A percentile compares a stretch with the other conserved stretches of the same genome.
These are phyloP conservation scores for Myiopsitta monachus DNA, from an alignment of 2,113 vertebrate genomes.

Conservation along the genomic window DNA sequence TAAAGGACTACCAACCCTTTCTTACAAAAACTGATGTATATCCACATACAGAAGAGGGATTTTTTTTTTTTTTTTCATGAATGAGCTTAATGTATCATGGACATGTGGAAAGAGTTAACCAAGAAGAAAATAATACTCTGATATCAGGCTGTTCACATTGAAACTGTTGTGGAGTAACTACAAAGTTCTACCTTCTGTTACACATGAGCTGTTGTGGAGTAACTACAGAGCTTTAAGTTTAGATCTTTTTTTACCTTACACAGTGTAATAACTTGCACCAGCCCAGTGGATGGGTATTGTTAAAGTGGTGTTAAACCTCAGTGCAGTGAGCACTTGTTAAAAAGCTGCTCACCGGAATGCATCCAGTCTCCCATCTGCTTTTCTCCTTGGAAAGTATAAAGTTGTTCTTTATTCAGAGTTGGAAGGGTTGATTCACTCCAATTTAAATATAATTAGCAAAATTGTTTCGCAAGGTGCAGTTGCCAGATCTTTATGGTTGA, in stretches of 20 bases:
- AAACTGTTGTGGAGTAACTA: neutral
- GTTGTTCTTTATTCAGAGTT: neutral
- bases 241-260: neutral
- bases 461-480: neutral
- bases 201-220: neutral
- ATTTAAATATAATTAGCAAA: slow-evolving; percentile 46
- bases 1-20: neutral
- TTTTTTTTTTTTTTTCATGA: neutral
- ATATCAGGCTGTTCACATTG: neutral
- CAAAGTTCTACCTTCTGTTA: neutral
- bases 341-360: neutral
- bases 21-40: neutral
- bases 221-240: neutral
- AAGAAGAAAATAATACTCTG: neutral
- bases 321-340: neutral
- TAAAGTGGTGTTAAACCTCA: neutral
- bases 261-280: neutral
- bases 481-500: slow-evolving; percentile 49
- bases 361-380: neutral
- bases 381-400: neutral
- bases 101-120: neutral
- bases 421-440: slow-evolving; percentile 1
- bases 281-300: neutral
- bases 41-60: neutral
- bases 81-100: neutral